Conservation (phyloP, 1,140 invertebrate species). For the Cydia amplana region DNA sequence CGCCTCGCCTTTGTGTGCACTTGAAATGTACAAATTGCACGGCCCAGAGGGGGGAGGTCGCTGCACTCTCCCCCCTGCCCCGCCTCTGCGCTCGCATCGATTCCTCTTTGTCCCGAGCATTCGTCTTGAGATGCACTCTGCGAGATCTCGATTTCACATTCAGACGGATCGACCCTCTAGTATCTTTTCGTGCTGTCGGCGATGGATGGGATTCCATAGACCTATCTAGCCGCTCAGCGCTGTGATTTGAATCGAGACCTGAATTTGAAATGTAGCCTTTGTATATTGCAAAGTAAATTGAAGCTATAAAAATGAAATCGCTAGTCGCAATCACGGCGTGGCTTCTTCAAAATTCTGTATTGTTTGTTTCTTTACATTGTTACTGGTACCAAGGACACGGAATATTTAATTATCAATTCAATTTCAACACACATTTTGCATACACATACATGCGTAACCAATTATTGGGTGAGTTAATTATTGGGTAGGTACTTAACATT, state of each 20-base stretch:
- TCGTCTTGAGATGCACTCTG: slow-evolving; percentile 72
- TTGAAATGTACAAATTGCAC: slow-evolving; percentile 79
- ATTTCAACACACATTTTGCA: not conserved
- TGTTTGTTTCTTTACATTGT: slow-evolving; percentile 11
- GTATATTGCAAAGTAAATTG: not conserved
- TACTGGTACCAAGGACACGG: slow-evolving; percentile 6
- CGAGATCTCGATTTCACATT: slow-evolving; percentile 73
- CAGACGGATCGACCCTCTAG: slow-evolving; percentile 58
- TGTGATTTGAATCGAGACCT: slow-evolving; percentile 39
- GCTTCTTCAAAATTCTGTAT: not conserved
- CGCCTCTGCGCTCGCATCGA: slow-evolving; percentile 64
- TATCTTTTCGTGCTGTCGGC: slow-evolving; percentile 47
- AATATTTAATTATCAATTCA: slow-evolving; percentile 11
- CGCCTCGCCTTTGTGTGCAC: slow-evolving; percentile 75
- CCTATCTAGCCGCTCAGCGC: slow-evolving; percentile 50
- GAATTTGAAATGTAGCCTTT: slow-evolving; percentile 16
- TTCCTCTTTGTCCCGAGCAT: slow-evolving; percentile 74
- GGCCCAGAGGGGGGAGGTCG: slow-evolving; percentile 62
- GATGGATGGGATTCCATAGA: slow-evolving; percentile 56
- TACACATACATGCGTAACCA: not conserved
- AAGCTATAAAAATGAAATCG: not conserved
- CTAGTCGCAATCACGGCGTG: not conserved
- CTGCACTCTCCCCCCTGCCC: slow-evolving; percentile 60
- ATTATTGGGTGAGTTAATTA: no score
- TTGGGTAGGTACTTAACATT: no score